These are phyloP conservation scores for Percina caprodes DNA, from an alignment of 2,113 vertebrate genomes.

Conservation along the genomic window DNA sequence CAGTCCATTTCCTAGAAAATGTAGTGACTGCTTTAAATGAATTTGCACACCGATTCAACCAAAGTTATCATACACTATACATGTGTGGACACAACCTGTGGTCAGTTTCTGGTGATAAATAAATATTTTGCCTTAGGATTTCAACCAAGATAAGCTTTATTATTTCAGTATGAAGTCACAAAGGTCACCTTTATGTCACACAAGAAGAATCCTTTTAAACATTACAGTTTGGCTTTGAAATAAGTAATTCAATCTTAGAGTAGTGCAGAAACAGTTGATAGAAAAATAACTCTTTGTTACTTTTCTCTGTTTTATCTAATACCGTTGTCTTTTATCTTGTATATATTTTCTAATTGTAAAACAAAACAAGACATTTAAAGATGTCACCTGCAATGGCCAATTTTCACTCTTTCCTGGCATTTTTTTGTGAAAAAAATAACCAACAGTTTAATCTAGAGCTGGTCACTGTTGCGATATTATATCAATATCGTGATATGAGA, in stretches of 20 bases:
- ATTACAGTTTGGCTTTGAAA: neutral
- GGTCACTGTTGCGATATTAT: no score
- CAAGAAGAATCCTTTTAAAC: neutral
- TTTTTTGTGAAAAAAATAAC: neutral
- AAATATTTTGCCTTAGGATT: neutral
- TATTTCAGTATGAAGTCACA: neutral
- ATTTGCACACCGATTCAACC: neutral
- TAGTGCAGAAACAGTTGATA: neutral
- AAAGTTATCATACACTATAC: neutral
- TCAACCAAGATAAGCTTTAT: neutral
- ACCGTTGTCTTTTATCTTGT: no score
- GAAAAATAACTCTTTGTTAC: neutral
- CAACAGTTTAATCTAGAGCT: neutral
- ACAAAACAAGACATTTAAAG: no score
- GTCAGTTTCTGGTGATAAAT: neutral
- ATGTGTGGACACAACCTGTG: neutral
- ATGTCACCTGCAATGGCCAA: no score
- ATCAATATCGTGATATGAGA: no score
- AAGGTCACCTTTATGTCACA: neutral
- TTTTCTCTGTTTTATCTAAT: no score
- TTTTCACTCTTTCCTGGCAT: neutral
- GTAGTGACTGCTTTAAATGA: neutral
- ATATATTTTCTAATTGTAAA: no score
- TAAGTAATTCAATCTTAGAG: neutral
- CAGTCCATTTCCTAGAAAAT: neutral